Conservation (phyloP, 2,797 vertebrate species). For the Enteromius trimaculatus region DNA sequence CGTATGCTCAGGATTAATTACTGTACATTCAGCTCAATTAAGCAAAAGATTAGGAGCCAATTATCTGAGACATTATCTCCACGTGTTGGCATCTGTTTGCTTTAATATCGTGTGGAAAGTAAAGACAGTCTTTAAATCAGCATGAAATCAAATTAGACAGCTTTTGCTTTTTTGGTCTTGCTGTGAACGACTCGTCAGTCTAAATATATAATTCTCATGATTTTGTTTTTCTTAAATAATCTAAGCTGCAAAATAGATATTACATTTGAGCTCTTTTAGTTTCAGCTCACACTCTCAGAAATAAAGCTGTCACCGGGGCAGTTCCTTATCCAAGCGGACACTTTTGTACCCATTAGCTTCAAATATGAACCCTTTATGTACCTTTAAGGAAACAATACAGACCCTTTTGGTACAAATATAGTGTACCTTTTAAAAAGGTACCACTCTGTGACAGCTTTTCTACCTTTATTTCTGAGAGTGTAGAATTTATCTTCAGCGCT, state of each 20-base stretch:
- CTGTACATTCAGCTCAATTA: conserved; percentile 34
- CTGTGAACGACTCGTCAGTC: background rate
- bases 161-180: background rate
- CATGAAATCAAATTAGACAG: background rate
- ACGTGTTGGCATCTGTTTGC: conserved; percentile 3
- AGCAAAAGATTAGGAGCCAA: conserved; percentile 15
- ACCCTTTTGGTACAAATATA: too few species aligned
- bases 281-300: too few species aligned
- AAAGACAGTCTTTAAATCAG: background rate
- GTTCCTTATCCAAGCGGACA: too few species aligned
- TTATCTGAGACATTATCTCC: conserved; percentile 12
- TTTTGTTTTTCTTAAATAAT: background rate
- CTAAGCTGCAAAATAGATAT: background rate
- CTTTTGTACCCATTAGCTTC: too few species aligned
- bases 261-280: too few species aligned
- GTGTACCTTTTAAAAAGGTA: too few species aligned
- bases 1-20: conserved; percentile 23
- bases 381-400: too few species aligned
- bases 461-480: too few species aligned
- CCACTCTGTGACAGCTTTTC: too few species aligned
- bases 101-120: background rate
- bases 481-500: too few species aligned
- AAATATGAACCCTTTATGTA: too few species aligned
- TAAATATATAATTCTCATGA: background rate
- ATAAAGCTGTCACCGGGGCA: too few species aligned